These are phyloP conservation scores for Drosophila phalerata DNA, from an alignment of 2,888 invertebrate genomes.

Conservation along the genomic window DNA sequence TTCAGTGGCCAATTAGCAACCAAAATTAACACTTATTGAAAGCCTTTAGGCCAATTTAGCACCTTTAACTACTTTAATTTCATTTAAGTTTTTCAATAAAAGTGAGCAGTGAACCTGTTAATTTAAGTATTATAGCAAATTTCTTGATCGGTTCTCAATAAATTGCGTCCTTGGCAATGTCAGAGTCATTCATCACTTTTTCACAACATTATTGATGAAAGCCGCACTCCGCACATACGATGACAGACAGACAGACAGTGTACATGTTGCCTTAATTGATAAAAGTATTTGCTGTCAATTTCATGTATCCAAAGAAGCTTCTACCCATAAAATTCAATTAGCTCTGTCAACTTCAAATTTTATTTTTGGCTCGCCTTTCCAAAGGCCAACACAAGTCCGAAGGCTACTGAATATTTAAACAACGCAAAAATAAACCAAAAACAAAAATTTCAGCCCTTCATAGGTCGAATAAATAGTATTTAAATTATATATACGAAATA, in stretches of 20 bases:
- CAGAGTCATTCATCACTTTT: slow-evolving; percentile 45
- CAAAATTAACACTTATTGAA: slow-evolving; percentile 37
- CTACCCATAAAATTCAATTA: slow-evolving; percentile 45
- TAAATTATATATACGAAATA: slow-evolving; percentile 3
- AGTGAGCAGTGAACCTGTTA: background rate
- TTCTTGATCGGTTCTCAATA: slow-evolving; percentile 10
- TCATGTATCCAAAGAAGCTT: slow-evolving; percentile 24
- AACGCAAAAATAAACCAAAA: slow-evolving; percentile 12
- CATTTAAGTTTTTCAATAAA: background rate
- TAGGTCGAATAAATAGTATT: slow-evolving; percentile 7
- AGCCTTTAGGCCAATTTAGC: slow-evolving; percentile 43
- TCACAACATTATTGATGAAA: slow-evolving; percentile 50
- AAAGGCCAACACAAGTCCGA: slow-evolving; percentile 29
- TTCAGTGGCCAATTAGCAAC: slow-evolving; percentile 34
- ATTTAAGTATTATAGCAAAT: background rate
- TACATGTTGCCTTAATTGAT: slow-evolving; percentile 64
- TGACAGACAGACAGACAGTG: slow-evolving; percentile 20
- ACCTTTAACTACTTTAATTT: slow-evolving; percentile 24
- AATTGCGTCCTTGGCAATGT: slow-evolving; percentile 31
- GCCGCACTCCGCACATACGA: slow-evolving; percentile 39
- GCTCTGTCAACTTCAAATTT: slow-evolving; percentile 34
- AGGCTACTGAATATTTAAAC: slow-evolving; percentile 33
- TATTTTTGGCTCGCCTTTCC: slow-evolving; percentile 27
- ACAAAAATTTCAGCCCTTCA: slow-evolving; percentile 14
- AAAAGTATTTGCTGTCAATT: slow-evolving; percentile 68